Evolutionary conservation across 2,797 vertebrate species (phyloP), one percentile per base, ranked within the genome.

Genomic region (Cryptoblepharus egeriae): DNA sequence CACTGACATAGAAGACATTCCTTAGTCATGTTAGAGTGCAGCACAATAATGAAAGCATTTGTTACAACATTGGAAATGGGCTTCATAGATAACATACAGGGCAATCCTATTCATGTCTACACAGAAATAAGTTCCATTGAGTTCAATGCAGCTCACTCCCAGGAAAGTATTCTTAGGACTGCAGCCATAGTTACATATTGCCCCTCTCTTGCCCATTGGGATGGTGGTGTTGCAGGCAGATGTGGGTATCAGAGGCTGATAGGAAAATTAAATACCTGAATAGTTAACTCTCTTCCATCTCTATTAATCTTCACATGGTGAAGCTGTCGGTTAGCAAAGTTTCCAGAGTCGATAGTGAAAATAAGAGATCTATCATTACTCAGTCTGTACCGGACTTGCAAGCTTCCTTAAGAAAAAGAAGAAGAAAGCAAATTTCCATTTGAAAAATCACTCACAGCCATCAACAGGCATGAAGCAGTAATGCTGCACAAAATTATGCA

Each of bases 321-420:
- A 49, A 98, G 93, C 55, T 94, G 96, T 55, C 96, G 95, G 37
- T 99, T 97, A 74, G 98, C 97, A 91, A 99, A 93, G 90, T 96
- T 98, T 63, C 95, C 92, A 61, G 91, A 93, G 42, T 95, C 90
- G 3, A 97, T 95, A 67, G 95, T 96, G 92, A 98, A 97, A 65
- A 97, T 93, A 45, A 97, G 97, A 1, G 95, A 95, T 78, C 94
- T 94, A 77, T 95, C 95, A 90, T 97, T 97, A 89, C 95, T 96
- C 30, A 98, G 94, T 79, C 95, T 97, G 91, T 97, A 99, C 93
- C 96, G 97, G 92, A 99, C 97, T 92, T 99, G 98, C 93, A 99
- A 95, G 90, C 97, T 99, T 94, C 98, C 98, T 99, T 96, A 77
- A 96, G 93, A 90, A 69, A 49, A 16, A 75, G 35, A 92, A 71